Evolutionary conservation across 2,888 invertebrate species (phyloP), one percentile per base, ranked within the genome.

Genomic region (Crepidodera aurea): DNA sequence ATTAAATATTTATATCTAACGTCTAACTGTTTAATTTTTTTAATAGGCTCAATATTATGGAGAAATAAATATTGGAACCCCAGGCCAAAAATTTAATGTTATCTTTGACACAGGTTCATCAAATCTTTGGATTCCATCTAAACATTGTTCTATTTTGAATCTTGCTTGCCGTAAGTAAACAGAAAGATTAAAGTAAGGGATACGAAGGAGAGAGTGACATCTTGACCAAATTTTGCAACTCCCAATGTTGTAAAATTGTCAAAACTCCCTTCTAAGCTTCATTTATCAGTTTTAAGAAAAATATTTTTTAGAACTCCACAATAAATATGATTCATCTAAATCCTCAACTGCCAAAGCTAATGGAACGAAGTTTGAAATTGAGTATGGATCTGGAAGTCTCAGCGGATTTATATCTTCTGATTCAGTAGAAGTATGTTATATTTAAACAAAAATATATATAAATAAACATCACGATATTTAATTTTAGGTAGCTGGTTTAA

Each of bases 41-140:
- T 61, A 73, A 15, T 78, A 89, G 91, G 93, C 95, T 46, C 95
- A 96, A 79, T 96, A 96, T 82, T 96, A 92, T 83, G 96, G 96
- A n/a, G 88, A 88, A 2, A 94, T 96, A 71, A 83, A 86, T 0
- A 91, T 96, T 80, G 96, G 96, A 56, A 88, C 87, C 25, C 96
- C 96, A 25, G 89, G 92, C 51, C 96, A 96, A 82, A 84, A 82
- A 7, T 96, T 96, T 82, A 90, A 88, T 73, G 96, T 96, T 65
- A 90, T 97, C 61, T 98, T 98, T 82, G 97, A 97, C 82, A 98
- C 97, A 0, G 97, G 97, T 66, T 96, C 96, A 7, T 94, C 96
- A 44, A 97, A 98, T 81, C 85, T 98, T 55, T 98, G 97, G 97
- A 90, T 98, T 61, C 97, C 97, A 1, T 96, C 96, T 10, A 94